A percentile compares a stretch with the other conserved stretches of the same genome.
These are phyloP conservation scores for Centroberyx gerrardi DNA, from an alignment of 2,797 vertebrate genomes.

Conservation along the genomic window DNA sequence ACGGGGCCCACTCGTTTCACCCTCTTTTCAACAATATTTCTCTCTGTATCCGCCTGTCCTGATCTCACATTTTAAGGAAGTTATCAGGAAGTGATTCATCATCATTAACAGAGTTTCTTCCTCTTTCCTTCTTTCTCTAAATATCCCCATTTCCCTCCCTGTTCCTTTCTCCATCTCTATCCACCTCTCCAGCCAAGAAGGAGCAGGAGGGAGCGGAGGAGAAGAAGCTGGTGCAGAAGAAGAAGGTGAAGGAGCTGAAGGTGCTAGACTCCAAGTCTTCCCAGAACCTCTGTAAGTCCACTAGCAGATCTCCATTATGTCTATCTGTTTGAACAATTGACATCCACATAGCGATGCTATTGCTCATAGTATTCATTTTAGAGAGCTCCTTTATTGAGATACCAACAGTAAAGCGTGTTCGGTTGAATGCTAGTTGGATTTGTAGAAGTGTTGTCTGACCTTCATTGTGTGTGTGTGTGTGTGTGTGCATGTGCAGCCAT, in stretches of 20 bases:
- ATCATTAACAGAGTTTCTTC: constrained; percentile 4
- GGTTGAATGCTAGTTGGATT: background rate
- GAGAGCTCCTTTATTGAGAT: background rate
- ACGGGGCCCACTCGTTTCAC: background rate
- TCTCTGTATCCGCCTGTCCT: background rate
- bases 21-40: background rate
- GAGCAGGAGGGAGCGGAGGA: constrained; percentile 87
- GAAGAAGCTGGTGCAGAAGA: constrained; percentile 88
- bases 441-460: background rate
- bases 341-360: background rate
- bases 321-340: background rate
- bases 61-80: background rate
- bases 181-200: constrained; percentile 84
- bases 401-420: background rate
- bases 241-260: constrained; percentile 93
- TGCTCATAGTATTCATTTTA: background rate
- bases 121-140: constrained; percentile 7
- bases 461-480: background rate
- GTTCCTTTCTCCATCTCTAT: constrained; percentile 17
- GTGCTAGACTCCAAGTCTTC: constrained; percentile 87
- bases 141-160: background rate
- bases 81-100: background rate
- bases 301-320: background rate
- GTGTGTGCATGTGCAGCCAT: constrained; percentile 81
- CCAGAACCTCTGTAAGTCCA: constrained; percentile 91